Evolutionary conservation across 2,888 invertebrate genomes (phyloP), one percentile per base, ranked within the genome.

Genomic region (Nomada hirtipes): DNA sequence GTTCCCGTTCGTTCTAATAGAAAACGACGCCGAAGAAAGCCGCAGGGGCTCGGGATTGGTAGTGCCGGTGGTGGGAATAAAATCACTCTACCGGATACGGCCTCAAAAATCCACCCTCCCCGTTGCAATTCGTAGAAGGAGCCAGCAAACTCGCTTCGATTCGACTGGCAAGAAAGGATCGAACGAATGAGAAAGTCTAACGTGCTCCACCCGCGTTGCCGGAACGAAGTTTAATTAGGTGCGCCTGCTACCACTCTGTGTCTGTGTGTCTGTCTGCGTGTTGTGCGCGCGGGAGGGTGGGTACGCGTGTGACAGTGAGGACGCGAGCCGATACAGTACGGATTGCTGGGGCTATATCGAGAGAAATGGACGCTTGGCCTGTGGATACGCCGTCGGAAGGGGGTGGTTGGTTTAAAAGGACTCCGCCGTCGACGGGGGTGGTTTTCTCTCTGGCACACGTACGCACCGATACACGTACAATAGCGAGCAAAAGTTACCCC

Each of bases 221-320:
- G 53, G 47, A 47, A 74, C 82, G 80, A 91, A 90, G 89, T 91
- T 91, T 91, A 91, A 91, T 91, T 91, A 91, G 91, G 90, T 91
- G 85, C 86, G 85, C 86, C 88, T 82, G 36, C 18, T 64, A 42
- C 23, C 47, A 4, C 47, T 70, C 26, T 47, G 10, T 47, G 10
- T 26, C n/a, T 15, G 11, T n/a, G n/a, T 3, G 3, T 4, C 1
- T 7, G 11, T n/a, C 0, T 23, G 18, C 23, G 61, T 42, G 13
- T 4, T 61, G 4, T 44, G 44, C 7, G 9, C 36, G 36, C 36
- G 36, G 1, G 36, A 36, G 36, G 29, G 68, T 18, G 52, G 55
- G 55, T 68, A 15, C 18, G n/a, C 4, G 61, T 52, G 60, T 60
- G 53, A 47, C 47, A 15, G 11, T 13, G 47, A 15, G 15, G 47